Base-by-base conservation (phyloP, 2,888 invertebrate species). In the Pherbina coryleti region DNA sequence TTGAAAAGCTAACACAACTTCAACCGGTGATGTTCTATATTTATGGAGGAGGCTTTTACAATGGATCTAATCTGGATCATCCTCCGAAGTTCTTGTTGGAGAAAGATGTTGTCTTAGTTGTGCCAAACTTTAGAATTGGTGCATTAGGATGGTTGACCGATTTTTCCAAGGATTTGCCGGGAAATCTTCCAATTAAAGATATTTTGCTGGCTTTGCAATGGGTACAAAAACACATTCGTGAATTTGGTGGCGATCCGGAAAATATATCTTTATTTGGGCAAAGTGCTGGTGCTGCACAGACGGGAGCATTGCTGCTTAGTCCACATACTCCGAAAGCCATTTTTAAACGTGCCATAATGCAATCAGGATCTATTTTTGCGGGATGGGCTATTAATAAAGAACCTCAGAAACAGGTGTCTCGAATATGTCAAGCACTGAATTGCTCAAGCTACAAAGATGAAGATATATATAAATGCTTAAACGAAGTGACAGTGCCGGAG, bases 141-240 rank as follows among this genome's bases (percentile, higher is more conserved):
- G 90, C 91, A 3, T 84, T 92, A 9, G 92, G 91, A 25, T 92
- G 92, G 86, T 78, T 92, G 31, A 89, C 91, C 1, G 90, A 91
- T 3, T 87, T 89, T 75, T 90, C 89, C 14, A 85, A 88, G 9
- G 88, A 88, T n/a, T 87, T 91, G 75, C 91, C 92, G 0, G 92
- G 92, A 14, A 92, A 92, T 85, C 91, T 90, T 77, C 91, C 91
- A 0, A 84, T 92, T 55, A 85, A 90, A 31, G 92, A 92, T 84
- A 87, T 91, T 66, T 82, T 91, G 2, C 78, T 91, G 64, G 92
- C 91, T 0, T 82, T 92, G 28, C 82, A 90, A 66, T 92, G 92
- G 92, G 90, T 92, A 5, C 89, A 90, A 70, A 84, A 88, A 31
- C 86, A 92, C 81, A 91, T 92, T 19, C 80, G 82, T 9, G 75